Percentiles rank a stretch among this genome's conserved stretches.
Evolutionary conservation across 2,797 vertebrate species (phyloP).

Genomic region (Microctenopoma steveboyesi): DNA sequence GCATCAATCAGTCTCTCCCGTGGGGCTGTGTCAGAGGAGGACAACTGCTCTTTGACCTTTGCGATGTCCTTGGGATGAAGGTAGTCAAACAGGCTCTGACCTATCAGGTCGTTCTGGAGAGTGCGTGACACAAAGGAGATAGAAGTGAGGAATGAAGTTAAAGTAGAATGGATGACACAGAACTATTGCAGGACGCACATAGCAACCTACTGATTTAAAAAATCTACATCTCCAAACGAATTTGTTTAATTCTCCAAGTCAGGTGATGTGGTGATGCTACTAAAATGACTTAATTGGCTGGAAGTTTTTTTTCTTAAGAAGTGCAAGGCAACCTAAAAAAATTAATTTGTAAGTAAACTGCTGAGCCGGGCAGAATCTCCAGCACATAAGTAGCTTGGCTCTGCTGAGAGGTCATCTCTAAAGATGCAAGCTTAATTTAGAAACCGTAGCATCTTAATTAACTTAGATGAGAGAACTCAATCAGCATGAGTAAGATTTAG

Average conservation of each 20-base stretch:
- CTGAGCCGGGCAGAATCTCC: conserved; percentile 3
- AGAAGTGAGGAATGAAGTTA: not conserved
- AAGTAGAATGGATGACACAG: not conserved
- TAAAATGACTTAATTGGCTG: not conserved
- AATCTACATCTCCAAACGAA: not conserved
- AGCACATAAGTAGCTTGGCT: not conserved
- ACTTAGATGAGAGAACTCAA: not conserved
- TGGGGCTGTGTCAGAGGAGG: conserved; percentile 95
- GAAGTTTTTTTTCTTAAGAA: not conserved
- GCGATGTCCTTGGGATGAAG: conserved; percentile 99
- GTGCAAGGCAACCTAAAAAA: not conserved
- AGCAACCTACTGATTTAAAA: no score
- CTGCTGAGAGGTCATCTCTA: not conserved
- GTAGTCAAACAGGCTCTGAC: conserved; percentile 98
- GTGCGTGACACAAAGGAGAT: not conserved
- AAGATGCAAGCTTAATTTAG: not conserved
- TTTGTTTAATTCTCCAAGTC: not conserved
- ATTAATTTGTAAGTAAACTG: not conserved
- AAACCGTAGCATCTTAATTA: not conserved
- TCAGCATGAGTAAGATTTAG: no score
- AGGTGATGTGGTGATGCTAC: not conserved
- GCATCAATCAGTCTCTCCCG: conserved; percentile 97
- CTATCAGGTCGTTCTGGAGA: conserved; percentile 95
- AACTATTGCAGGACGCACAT: not conserved
- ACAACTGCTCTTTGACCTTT: conserved; percentile 99